These are phyloP conservation scores for Eulacestoma nigropectus DNA, from an alignment of 2,113 vertebrate species.

Conservation along the genomic window DNA sequence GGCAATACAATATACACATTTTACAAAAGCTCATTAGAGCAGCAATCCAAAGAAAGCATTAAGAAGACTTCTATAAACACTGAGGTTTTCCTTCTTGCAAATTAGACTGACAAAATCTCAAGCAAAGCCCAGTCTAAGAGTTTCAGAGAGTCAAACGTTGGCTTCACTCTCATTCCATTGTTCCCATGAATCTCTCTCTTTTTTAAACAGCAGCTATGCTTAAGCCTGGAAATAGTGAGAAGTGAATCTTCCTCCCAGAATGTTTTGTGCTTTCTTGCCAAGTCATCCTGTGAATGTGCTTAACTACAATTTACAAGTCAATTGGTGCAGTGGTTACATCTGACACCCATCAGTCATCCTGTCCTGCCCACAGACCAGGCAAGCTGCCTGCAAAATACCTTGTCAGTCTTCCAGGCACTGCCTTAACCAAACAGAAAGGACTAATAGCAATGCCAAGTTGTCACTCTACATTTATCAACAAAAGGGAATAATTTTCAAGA, in stretches of 20 bases:
- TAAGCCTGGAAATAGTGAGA: background rate
- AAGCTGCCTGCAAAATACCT: background rate
- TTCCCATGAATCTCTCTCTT: background rate
- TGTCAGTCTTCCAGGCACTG: background rate
- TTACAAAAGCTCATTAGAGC: background rate
- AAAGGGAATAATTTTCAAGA: background rate
- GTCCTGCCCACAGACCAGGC: background rate
- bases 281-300: background rate
- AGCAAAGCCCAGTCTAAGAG: background rate
- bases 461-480: conserved; percentile 14
- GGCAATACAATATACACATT: background rate
- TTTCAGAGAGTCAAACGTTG: background rate
- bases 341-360: conserved; percentile 4
- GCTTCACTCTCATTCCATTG: background rate
- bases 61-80: background rate
- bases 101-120: background rate
- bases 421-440: background rate
- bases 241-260: background rate
- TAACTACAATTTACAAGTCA: background rate
- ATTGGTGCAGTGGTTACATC: background rate
- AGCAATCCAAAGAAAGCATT: background rate
- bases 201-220: background rate
- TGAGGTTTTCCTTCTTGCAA: background rate
- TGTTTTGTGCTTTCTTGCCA: background rate
- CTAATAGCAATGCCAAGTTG: background rate